phyloP scores from a whole-genome alignment of 2,113 vertebrate genomes.

The Muscicapa adusta region DNA sequence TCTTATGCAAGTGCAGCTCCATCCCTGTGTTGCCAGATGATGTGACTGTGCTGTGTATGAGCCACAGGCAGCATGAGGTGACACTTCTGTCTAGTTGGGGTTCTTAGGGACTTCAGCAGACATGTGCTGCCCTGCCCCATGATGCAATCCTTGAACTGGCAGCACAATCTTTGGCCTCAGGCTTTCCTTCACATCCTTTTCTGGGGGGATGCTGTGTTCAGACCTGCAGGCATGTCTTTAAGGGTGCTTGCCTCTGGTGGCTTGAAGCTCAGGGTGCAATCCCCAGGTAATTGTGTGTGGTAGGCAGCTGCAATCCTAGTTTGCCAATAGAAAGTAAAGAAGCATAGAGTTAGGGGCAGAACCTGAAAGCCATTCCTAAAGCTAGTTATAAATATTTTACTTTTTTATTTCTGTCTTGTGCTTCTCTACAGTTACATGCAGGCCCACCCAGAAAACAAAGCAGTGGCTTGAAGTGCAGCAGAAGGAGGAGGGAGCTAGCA shows the following conservation, averaged over 20 bases:
- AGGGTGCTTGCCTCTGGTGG: not conserved
- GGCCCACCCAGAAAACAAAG: not conserved
- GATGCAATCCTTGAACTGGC: not conserved
- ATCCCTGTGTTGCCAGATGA: fast-evolving
- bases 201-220: not conserved
- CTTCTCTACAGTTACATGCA: not conserved
- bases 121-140: fast-evolving
- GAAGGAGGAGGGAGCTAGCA: not conserved
- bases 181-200: not conserved
- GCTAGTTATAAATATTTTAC: not conserved
- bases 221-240: not conserved
- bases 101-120: not conserved
- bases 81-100: not conserved
- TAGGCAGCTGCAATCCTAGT: not conserved
- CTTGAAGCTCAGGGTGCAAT: not conserved
- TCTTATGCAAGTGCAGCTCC: not conserved
- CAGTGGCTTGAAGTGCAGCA: not conserved
- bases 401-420: not conserved
- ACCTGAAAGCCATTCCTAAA: not conserved
- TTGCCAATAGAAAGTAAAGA: not conserved
- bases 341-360: not conserved
- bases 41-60: not conserved
- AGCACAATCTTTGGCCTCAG: not conserved
- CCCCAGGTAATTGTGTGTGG: fast-evolving
- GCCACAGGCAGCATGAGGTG: fast-evolving